phyloP scores from a whole-genome alignment of 2,888 invertebrate genomes.

The Prenolepis imparis region DNA sequence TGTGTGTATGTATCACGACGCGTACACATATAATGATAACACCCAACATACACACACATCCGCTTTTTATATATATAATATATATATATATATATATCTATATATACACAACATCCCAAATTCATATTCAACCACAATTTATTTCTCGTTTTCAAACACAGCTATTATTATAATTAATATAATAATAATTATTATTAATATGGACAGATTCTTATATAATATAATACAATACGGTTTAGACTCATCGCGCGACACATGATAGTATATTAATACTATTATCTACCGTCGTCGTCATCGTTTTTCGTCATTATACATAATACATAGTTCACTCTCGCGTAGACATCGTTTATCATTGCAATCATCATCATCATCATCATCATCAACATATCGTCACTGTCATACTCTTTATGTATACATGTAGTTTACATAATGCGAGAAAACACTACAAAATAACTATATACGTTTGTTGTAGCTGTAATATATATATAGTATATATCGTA shows the following conservation, averaged over 20 bases:
- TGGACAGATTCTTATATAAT: slow-evolving; percentile 86
- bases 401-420: slow-evolving; percentile 82
- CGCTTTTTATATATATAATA: neutral
- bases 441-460: slow-evolving; percentile 86
- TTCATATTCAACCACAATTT: slow-evolving; percentile 87
- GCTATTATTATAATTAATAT: slow-evolving; percentile 86
- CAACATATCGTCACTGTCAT: slow-evolving; percentile 60
- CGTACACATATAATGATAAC: slow-evolving; percentile 8
- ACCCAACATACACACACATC: neutral
- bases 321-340: slow-evolving; percentile 78
- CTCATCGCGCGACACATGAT: slow-evolving; percentile 84
- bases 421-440: slow-evolving; percentile 85
- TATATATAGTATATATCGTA: slow-evolving; percentile 80
- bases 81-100: no score
- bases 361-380: slow-evolving; percentile 54
- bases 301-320: slow-evolving; percentile 82
- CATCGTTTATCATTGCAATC: slow-evolving; percentile 77
- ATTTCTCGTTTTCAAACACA: slow-evolving; percentile 87
- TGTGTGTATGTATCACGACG: no score
- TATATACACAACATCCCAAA: neutral
- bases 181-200: slow-evolving; percentile 86
- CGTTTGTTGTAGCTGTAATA: slow-evolving; percentile 79
- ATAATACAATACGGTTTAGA: slow-evolving; percentile 86
- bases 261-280: slow-evolving; percentile 86
- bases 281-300: slow-evolving; percentile 82